Conservation (phyloP, 2,888 invertebrate species). For the Branchipolynoe longqiensis region DNA sequence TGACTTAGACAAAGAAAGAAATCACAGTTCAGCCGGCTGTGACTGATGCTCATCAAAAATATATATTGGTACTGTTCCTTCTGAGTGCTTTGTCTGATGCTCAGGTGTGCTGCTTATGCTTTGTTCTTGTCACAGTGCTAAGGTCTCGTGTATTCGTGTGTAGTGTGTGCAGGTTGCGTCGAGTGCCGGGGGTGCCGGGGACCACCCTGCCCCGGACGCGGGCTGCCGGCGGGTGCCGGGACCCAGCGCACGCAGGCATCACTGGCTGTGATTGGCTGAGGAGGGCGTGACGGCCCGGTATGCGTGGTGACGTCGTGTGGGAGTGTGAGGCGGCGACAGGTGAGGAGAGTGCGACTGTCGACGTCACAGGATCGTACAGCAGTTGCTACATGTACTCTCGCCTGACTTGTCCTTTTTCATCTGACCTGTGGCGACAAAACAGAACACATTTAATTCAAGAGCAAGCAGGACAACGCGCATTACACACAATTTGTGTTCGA, state of each 20-base stretch:
- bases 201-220: not conserved
- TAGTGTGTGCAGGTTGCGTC: constrained; percentile 3
- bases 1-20: constrained; percentile 3
- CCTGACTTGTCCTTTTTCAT: constrained; percentile 80
- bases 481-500: too few relatives aligned
- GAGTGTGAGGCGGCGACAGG: constrained; percentile 49
- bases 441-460: too few relatives aligned
- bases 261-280: constrained; percentile 52
- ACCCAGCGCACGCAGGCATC: constrained; percentile 19
- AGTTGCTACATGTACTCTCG: constrained; percentile 78
- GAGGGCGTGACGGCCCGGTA: constrained; percentile 44
- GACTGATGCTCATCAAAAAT: constrained; percentile 45
- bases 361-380: constrained; percentile 77
- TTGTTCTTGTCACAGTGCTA: too few relatives aligned
- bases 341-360: constrained; percentile 40
- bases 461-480: too few relatives aligned
- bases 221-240: not conserved
- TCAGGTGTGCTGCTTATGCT: not conserved
- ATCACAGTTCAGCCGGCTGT: constrained; percentile 19
- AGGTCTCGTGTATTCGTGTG: not conserved
- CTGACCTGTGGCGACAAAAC: constrained; percentile 72
- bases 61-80: constrained; percentile 37
- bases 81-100: constrained; percentile 8
- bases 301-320: constrained; percentile 33
- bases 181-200: not conserved